Evolutionary conservation across 2,113 vertebrate genomes (phyloP), one percentile per base, ranked within the genome.

Genomic region (Protobothrops flavoviridis): DNA sequence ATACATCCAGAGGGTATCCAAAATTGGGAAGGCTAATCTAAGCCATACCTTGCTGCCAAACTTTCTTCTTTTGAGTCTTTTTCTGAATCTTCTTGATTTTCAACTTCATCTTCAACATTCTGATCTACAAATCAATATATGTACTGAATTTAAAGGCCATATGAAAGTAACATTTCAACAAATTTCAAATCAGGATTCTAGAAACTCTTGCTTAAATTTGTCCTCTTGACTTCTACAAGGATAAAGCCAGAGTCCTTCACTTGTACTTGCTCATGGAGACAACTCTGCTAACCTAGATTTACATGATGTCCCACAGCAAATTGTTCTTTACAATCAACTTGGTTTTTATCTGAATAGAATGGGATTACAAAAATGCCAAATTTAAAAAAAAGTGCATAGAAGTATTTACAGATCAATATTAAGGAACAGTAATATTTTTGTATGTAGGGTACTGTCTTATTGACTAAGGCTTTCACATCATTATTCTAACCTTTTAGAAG

Each of bases 21-120:
- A 33, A 81, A 81, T 6, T 81, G 69, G 33, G 69, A 81, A 39
- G 17, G 69, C 33, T 81, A 81, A 81, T 39, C n/a, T 39, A 43
- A 81, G 10, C 23, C 69, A 0, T 95, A 97, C 97, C 95, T 96
- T 90, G n/a, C 7, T 23, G 43, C 86, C 33, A 52, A 89, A 0
- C 1, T 88, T 64, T 0, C 93, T n/a, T 17, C 11, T 86, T 91
- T 95, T 91, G 94, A 94, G 89, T 55, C 23, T 52, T 0, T 8
- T 13, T 57, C 9, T 0, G 0, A 48, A 81, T 5, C 57, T 85
- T 85, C 7, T 0, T 26, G 59, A 64, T 88, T n/a, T 3, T 0
- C 56, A 91, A 93, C 64, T 5, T 0, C 52, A 53, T 0, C 12
- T 43, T 89, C 86, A 24, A 0, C 0, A 26, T 9, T 0, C 52